Evolutionary conservation across 2,888 invertebrate genomes (phyloP).

Genomic region (Clistopyga incitator): DNA sequence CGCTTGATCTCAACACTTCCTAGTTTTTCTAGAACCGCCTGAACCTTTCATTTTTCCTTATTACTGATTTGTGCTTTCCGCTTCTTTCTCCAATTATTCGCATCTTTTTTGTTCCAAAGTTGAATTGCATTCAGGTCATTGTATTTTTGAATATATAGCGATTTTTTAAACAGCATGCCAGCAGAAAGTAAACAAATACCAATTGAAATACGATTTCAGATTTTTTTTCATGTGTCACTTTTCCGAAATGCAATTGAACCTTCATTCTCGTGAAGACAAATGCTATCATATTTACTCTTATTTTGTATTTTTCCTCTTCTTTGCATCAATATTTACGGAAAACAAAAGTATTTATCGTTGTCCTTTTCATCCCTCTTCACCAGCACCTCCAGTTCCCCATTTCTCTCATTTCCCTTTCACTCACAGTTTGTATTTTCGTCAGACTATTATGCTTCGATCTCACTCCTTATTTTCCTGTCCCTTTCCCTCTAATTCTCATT

Average conservation of each 20-base stretch:
- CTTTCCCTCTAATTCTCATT: conserved; percentile 58
- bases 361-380: conserved; percentile 21
- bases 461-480: conserved; percentile 32
- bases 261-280: too few species aligned
- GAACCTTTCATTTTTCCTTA: neutral
- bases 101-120: too few species aligned
- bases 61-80: too few species aligned
- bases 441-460: conserved; percentile 22
- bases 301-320: neutral
- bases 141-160: too few species aligned
- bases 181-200: too few species aligned
- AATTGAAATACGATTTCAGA: too few species aligned
- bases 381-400: conserved; percentile 16
- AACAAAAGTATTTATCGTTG: conserved; percentile 4
- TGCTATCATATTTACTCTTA: neutral
- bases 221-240: too few species aligned
- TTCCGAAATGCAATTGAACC: too few species aligned
- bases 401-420: conserved; percentile 48
- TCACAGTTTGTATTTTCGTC: conserved; percentile 37
- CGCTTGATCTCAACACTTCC: neutral
- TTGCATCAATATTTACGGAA: neutral
- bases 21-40: too few species aligned
- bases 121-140: too few species aligned
- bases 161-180: too few species aligned
- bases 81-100: too few species aligned